Evolutionary conservation across 2,888 invertebrate genomes (phyloP).

Genomic region (Formica aserva): DNA sequence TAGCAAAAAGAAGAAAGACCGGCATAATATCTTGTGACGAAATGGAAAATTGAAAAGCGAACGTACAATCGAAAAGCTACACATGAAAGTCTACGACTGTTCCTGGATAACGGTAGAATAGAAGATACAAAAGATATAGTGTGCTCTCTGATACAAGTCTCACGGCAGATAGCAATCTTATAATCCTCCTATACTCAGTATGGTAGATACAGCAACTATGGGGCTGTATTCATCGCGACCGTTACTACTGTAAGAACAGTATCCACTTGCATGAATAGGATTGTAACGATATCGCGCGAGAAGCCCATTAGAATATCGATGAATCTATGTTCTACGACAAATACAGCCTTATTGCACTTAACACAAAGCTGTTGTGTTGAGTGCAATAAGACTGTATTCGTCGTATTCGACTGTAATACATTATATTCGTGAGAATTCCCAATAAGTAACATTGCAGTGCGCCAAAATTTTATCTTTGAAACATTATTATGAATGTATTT

Average conservation of each 20-base stretch:
- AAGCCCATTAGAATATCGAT: conserved; percentile 6
- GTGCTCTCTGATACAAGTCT: conserved; percentile 12
- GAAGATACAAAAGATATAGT: conserved; percentile 4
- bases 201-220: background rate
- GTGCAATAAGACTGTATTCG: too few species aligned
- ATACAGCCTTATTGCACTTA: background rate
- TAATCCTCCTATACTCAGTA: background rate
- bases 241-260: conserved; percentile 26
- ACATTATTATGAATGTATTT: background rate
- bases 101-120: conserved; percentile 11
- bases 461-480: background rate
- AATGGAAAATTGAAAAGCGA: conserved; percentile 43
- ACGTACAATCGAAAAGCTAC: conserved; percentile 6
- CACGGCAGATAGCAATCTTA: conserved; percentile 18
- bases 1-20: background rate
- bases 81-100: conserved; percentile 1
- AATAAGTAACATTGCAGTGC: background rate
- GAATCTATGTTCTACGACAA: background rate
- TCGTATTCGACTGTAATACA: too few species aligned
- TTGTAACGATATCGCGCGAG: conserved; percentile 26
- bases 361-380: background rate
- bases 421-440: background rate
- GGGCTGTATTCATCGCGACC: conserved; percentile 17
- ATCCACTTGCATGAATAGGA: conserved; percentile 46
- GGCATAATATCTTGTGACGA: background rate